These are phyloP conservation scores for Oryzias woworae DNA, from an alignment of 2,113 vertebrate genomes.

Conservation along the genomic window DNA sequence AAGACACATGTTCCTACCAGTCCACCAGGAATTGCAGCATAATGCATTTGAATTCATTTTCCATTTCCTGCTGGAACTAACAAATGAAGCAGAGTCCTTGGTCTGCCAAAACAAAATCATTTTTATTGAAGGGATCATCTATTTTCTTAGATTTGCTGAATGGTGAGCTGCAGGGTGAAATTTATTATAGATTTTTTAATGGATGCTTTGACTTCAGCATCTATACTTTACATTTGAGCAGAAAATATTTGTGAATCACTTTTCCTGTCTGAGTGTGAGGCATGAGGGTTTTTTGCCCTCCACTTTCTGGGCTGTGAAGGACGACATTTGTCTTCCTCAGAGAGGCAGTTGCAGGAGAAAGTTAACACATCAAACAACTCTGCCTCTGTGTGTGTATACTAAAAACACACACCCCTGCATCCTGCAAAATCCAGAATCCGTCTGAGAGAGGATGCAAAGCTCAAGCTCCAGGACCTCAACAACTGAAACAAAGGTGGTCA, in stretches of 20 bases:
- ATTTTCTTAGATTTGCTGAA: conserved; percentile 10
- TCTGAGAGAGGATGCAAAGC: too few species aligned
- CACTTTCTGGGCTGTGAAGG: conserved; percentile 14
- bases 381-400: too few species aligned
- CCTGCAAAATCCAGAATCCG: too few species aligned
- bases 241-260: background rate
- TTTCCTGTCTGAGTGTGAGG: conserved; percentile 5
- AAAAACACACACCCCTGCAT: too few species aligned
- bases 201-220: conserved; percentile 5
- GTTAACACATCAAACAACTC: background rate
- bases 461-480: too few species aligned
- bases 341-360: background rate
- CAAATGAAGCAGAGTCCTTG: conserved; percentile 29
- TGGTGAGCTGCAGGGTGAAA: conserved; percentile 7
- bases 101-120: conserved; percentile 26
- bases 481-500: too few species aligned
- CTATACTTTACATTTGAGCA: background rate
- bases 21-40: too few species aligned
- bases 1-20: background rate
- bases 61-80: conserved; percentile 14
- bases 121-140: conserved; percentile 26
- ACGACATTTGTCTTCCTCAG: conserved; percentile 26
- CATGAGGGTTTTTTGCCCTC: background rate
- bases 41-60: background rate
- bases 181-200: background rate